Evolutionary conservation across 23 tunicate species (phyloP), one percentile per base, ranked within the genome.

Genomic region (Trididemnum nubilum): DNA sequence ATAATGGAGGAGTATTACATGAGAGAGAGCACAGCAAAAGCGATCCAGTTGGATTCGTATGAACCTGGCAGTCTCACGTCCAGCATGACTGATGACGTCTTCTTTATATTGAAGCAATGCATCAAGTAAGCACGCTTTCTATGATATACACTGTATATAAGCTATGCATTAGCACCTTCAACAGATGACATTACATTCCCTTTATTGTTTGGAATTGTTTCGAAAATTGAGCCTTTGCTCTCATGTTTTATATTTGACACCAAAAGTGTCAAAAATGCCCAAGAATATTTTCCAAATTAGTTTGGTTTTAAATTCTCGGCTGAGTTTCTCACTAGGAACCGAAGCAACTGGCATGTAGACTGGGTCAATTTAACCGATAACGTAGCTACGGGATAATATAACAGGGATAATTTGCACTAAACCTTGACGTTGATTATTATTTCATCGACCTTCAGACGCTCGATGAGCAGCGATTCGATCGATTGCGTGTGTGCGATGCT

Each of bases 1-100:
- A 77, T 90, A 64, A 95, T 95, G 93, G 99, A 95, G 70, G 95
- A 95, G 65, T 95, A 82, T 65, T 95, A 95, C 83, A 95, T 95
- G 99, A 54, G 92, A 31, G 99, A 95, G 77, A 90, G 96, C 4
- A 49, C 83, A 39, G 39, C 85, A 36, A 95, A 90, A 86, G 99
- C 99, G 2, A 95, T 90, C 12, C 80, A 70, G 57, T 36, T 95
- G 64, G 96, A 95, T 35, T 28, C 77, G 15, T 21, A 86, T 36
- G 96, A 89, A 26, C 77, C 86, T 25, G 85, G 86, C 0, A 72
- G 76, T 34, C 78, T 79, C 0, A 95, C 99, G 2, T 77, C 85
- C 36, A 89, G 95, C 76, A 89, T 94, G 91, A 74, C 81, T 12
- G 98, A 94, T 72, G 98, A 94, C 70, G 81, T 73, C 15, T 94